A percentile compares a stretch with the other conserved stretches of the same genome.
Evolutionary conservation across 2,113 vertebrate genomes (phyloP).

Genomic region (Callospermophilus lateralis): DNA sequence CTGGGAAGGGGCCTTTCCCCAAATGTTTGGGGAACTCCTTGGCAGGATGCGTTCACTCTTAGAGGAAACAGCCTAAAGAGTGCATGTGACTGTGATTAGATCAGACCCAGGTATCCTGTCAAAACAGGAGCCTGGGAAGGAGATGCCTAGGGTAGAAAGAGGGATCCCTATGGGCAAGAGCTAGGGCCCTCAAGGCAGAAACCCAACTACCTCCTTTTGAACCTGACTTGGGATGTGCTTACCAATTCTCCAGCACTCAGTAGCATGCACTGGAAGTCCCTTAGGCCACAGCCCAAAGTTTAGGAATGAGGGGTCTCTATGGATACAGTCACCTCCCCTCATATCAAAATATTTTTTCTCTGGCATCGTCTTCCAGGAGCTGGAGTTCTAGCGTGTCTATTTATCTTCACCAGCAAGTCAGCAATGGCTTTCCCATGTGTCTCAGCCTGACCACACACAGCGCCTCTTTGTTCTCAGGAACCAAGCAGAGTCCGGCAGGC

Average conservation of each 20-base stretch:
- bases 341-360: not conserved
- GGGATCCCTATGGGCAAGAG: not conserved
- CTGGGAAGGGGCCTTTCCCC: not conserved
- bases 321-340: not conserved
- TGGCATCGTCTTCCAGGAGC: not conserved
- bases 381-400: accelerated
- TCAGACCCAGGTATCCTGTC: not conserved
- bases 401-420: accelerated
- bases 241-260: not conserved
- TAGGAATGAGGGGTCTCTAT: not conserved
- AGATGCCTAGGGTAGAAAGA: not conserved
- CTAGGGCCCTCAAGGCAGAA: not conserved
- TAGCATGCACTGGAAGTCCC: not conserved
- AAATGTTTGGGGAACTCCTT: not conserved
- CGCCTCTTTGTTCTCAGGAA: conserved; percentile 50
- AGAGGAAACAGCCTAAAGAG: not conserved
- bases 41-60: not conserved
- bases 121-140: not conserved
- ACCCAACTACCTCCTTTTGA: accelerated
- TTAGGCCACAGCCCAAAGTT: not conserved
- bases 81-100: not conserved
- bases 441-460: not conserved
- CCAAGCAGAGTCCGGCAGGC: not conserved
- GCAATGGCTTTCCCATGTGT: not conserved
- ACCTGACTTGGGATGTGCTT: not conserved